phyloP scores from a whole-genome alignment of 1,140 invertebrate genomes.

The Drosophila parvula region DNA sequence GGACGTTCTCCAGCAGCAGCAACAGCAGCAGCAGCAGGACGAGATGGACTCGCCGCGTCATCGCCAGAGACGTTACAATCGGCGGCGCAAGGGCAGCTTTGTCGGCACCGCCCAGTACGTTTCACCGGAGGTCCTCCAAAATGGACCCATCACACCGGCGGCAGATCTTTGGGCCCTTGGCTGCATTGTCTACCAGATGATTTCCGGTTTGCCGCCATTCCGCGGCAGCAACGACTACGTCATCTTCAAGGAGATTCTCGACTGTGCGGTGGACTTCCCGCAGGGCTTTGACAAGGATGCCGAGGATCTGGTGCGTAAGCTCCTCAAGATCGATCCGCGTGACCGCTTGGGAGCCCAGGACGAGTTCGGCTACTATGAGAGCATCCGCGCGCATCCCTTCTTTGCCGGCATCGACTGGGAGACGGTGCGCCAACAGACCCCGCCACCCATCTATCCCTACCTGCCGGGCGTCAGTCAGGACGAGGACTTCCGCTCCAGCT shows the following conservation, averaged over 20 bases:
- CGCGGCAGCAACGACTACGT: constrained; percentile 96
- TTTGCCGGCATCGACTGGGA: constrained; percentile 94
- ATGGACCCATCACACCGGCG: constrained; percentile 90
- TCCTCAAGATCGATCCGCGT: constrained; percentile 92
- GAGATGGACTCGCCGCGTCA: constrained; percentile 48
- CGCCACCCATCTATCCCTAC: constrained; percentile 94
- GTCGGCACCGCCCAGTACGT: constrained; percentile 99
- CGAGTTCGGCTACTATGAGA: constrained; percentile 89
- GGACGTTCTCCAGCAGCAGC: constrained; percentile 25
- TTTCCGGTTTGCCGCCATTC: constrained; percentile 96
- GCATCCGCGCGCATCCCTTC: constrained; percentile 93
- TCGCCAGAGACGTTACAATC: constrained; percentile 37
- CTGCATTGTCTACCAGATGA: constrained; percentile 99
- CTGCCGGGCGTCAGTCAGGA: constrained; percentile 90
- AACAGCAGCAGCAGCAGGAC: constrained; percentile 43
- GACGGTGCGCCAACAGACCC: constrained; percentile 89
- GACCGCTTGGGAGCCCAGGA: constrained; percentile 94
- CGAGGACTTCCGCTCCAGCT: constrained; percentile 87
- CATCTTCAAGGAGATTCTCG: constrained; percentile 98
- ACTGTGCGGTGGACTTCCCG: constrained; percentile 96
- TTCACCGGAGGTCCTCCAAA: constrained; percentile 96
- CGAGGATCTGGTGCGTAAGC: constrained; percentile 93
- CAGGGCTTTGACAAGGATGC: constrained; percentile 93
- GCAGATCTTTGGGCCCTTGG: constrained; percentile 99
- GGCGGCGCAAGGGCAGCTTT: constrained; percentile 92